Evolutionary conservation across 2,113 vertebrate genomes (phyloP).

Genomic region (Cairina moschata): DNA sequence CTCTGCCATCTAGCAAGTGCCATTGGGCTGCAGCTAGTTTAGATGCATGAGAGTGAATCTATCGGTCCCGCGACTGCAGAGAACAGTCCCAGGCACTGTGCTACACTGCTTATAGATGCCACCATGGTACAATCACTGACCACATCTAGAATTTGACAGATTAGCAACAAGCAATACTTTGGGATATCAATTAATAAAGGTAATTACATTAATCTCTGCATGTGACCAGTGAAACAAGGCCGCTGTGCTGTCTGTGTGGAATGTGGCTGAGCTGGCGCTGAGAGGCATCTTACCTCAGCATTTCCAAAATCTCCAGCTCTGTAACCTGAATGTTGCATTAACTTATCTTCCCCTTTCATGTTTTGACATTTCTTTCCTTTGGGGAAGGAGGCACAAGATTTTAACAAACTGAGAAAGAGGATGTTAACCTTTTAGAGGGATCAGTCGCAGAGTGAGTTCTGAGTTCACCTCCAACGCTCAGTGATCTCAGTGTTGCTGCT

Average conservation of each 20-base stretch:
- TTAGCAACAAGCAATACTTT: neutral
- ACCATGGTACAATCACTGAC: fast-evolving
- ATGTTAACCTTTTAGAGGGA: neutral
- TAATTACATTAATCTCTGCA: neutral
- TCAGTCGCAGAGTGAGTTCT: neutral
- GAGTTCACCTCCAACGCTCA: neutral
- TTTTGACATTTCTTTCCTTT: conserved; percentile 40
- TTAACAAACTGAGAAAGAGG: conserved; percentile 11
- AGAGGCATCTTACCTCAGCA: conserved; percentile 22
- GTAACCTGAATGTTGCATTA: conserved; percentile 16
- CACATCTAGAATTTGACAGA: neutral
- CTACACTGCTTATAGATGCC: neutral
- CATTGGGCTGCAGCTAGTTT: neutral
- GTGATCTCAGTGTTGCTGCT: neutral
- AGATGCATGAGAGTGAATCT: neutral
- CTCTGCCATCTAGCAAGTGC: conserved; percentile 15
- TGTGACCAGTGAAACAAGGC: neutral
- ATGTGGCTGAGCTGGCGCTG: conserved; percentile 1
- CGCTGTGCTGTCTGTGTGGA: neutral
- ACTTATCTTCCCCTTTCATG: neutral
- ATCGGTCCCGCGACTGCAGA: neutral
- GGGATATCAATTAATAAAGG: neutral
- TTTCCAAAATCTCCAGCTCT: conserved; percentile 34
- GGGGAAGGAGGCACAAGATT: conserved; percentile 10
- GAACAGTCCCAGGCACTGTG: neutral